Conservation (phyloP, 1,140 invertebrate species). For the Saxidomus purpurata region DNA sequence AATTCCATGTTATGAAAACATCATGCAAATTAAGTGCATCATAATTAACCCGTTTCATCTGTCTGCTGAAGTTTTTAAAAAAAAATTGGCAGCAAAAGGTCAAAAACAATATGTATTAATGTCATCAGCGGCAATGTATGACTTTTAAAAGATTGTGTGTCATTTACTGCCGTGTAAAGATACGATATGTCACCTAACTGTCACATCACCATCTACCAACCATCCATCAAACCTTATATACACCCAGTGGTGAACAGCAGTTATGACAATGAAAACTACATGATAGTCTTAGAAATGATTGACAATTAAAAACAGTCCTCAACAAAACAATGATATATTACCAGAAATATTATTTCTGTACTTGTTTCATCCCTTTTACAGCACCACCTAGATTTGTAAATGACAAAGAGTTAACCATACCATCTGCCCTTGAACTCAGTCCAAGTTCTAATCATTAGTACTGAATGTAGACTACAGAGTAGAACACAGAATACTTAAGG, state of each 20-base stretch:
- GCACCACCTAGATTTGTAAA: too few relatives aligned
- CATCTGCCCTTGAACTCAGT: too few relatives aligned
- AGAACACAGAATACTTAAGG: too few relatives aligned
- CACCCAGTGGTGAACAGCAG: background rate
- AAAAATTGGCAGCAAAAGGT: background rate
- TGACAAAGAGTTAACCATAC: too few relatives aligned
- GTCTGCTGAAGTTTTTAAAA: background rate
- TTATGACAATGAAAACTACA: background rate
- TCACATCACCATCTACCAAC: background rate
- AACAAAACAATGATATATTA: background rate
- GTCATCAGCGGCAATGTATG: constrained; percentile 35
- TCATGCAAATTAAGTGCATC: too few relatives aligned
- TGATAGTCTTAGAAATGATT: constrained; percentile 8
- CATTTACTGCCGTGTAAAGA: constrained; percentile 49
- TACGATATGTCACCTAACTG: constrained; percentile 57
- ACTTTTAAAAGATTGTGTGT: constrained; percentile 32
- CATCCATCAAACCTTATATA: constrained; percentile 42
- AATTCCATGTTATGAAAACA: too few relatives aligned
- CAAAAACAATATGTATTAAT: constrained; percentile 30
- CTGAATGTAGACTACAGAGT: too few relatives aligned
- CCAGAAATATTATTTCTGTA: too few relatives aligned
- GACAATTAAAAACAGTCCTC: background rate
- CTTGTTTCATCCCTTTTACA: too few relatives aligned
- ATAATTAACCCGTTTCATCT: background rate
- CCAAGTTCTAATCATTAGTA: too few relatives aligned